A percentile compares a stretch with the other conserved stretches of the same genome.
phyloP scores from a whole-genome alignment of 2,888 invertebrate species.

The Plagodis pulveraria region DNA sequence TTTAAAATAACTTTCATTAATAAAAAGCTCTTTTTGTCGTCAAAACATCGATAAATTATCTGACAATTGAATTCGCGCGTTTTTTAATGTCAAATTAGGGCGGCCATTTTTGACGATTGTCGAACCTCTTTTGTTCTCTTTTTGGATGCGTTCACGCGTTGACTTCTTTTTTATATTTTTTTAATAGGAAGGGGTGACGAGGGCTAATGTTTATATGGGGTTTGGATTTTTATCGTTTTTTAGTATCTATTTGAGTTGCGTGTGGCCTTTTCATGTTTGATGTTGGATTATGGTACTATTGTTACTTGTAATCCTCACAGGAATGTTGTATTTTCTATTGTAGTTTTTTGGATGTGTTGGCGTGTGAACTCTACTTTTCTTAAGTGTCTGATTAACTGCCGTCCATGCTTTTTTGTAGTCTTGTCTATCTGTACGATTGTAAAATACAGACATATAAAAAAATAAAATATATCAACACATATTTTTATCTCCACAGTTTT shows the following conservation, averaged over 20 bases:
- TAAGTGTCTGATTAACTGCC: not conserved
- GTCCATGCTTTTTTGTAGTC: too few relatives aligned
- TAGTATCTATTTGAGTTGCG: slow-evolving; percentile 47
- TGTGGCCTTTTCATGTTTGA: slow-evolving; percentile 57
- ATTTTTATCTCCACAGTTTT: too few relatives aligned
- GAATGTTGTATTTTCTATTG: slow-evolving; percentile 44
- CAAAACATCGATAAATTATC: slow-evolving; percentile 80
- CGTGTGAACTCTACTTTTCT: slow-evolving; percentile 45
- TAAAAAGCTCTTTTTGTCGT: slow-evolving; percentile 64
- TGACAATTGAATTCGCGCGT: slow-evolving; percentile 79
- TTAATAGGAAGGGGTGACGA: slow-evolving; percentile 66
- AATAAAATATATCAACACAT: too few relatives aligned
- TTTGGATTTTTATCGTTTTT: slow-evolving; percentile 42
- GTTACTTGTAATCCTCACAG: slow-evolving; percentile 48
- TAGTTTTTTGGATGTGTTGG: slow-evolving; percentile 44
- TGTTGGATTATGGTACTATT: slow-evolving; percentile 52
- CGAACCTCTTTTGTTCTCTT: slow-evolving; percentile 59
- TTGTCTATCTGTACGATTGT: too few relatives aligned
- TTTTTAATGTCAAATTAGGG: slow-evolving; percentile 81
- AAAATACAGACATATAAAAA: too few relatives aligned
- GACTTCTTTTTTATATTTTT: slow-evolving; percentile 51
- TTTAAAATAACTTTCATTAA: slow-evolving; percentile 70
- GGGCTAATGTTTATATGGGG: slow-evolving; percentile 40
- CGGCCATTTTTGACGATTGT: slow-evolving; percentile 73
- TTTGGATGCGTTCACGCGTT: slow-evolving; percentile 71